phyloP scores from a whole-genome alignment of 2,888 invertebrate species.

The Trichacis sp. region DNA sequence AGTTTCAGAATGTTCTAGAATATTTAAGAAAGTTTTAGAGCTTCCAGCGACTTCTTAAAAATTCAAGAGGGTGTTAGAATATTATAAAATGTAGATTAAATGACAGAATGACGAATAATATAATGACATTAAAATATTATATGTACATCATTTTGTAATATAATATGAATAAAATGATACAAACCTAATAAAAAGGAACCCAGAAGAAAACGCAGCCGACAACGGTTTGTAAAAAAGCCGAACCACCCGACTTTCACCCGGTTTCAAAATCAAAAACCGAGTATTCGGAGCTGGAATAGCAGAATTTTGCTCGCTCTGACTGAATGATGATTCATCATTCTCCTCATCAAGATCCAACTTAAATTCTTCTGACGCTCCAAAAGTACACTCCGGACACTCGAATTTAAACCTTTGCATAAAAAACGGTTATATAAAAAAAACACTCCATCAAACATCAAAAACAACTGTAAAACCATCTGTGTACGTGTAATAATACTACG shows the following conservation, averaged over 20 bases:
- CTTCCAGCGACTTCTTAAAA: no score
- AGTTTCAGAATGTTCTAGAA: no score
- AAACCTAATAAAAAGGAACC: conserved; percentile 62
- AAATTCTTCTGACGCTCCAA: conserved; percentile 60
- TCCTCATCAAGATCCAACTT: conserved; percentile 50
- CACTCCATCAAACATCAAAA: no score
- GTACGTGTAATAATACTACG: no score
- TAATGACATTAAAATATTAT: no score
- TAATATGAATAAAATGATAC: not conserved
- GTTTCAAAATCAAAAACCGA: conserved; percentile 57
- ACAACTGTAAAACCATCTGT: no score
- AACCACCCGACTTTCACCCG: conserved; percentile 56
- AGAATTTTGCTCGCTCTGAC: conserved; percentile 27
- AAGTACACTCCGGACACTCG: conserved; percentile 55
- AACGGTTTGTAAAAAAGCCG: conserved; percentile 60
- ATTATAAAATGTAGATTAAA: no score
- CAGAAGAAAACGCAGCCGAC: conserved; percentile 57
- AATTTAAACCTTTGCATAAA: conserved; percentile 57
- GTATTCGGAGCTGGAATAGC: conserved; percentile 54
- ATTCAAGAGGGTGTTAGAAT: no score
- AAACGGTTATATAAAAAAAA: no score
- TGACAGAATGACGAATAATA: no score
- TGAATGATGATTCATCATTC: conserved; percentile 51
- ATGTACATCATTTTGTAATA: no score
- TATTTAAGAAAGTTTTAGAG: no score